These are phyloP conservation scores for Leptinotarsa texana DNA, from an alignment of 1,140 invertebrate species.

Conservation along the genomic window DNA sequence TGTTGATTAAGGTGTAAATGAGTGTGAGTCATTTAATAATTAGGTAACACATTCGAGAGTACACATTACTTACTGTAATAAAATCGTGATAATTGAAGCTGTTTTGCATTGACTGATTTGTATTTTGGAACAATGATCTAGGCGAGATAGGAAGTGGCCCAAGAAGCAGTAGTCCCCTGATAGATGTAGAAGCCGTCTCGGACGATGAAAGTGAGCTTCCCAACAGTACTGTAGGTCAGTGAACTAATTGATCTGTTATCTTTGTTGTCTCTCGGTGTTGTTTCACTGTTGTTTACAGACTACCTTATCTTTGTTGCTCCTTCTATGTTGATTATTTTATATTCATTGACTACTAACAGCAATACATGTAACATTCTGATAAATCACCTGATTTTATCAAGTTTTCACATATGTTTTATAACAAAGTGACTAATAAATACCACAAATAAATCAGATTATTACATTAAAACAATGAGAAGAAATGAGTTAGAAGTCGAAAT, in stretches of 20 bases:
- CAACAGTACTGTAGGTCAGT: constrained; percentile 67
- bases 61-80: too few relatives aligned
- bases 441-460: too few relatives aligned
- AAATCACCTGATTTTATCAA: not conserved
- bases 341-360: not conserved
- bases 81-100: constrained; percentile 4
- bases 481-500: too few relatives aligned
- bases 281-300: constrained; percentile 41
- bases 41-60: too few relatives aligned
- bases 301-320: constrained; percentile 25
- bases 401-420: not conserved
- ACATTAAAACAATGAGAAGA: too few relatives aligned
- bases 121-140: constrained; percentile 50
- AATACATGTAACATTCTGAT: not conserved
- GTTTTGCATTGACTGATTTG: constrained; percentile 29
- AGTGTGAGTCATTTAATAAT: too few relatives aligned
- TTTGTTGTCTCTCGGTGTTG: constrained; percentile 54
- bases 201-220: constrained; percentile 60
- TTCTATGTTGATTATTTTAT: constrained; percentile 12
- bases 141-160: constrained; percentile 69
- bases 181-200: constrained; percentile 76
- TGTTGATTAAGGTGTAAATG: too few relatives aligned
- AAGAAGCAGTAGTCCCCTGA: constrained; percentile 68
- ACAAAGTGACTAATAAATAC: too few relatives aligned
- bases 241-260: constrained; percentile 47